Base-by-base conservation (phyloP, 2,797 vertebrate genomes). In the Rhyacichthys aspro region DNA sequence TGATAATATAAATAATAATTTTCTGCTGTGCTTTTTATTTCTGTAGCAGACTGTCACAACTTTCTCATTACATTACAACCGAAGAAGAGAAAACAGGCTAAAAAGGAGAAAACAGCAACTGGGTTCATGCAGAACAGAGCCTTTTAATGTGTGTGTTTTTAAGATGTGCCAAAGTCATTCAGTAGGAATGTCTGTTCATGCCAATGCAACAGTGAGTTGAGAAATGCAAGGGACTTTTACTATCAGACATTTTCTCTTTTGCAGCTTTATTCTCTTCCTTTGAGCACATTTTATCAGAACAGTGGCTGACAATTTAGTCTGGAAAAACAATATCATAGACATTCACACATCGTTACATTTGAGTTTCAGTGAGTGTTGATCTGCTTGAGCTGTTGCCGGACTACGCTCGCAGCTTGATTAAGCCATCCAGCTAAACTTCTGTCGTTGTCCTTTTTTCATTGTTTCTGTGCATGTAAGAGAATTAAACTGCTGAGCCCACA, bases 151-250 rank as follows among this genome's bases (percentile, higher is more conserved):
- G 72, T 77, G 85, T 84, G 50, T 86, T 88, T 85, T 79, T 83
- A 89, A 84, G 70, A 60, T 53, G 79, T 86, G 89, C 91, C 90
- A 91, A 81, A 90, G 78, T 86, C 62, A 55, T 85, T 86, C 62
- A 72, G 74, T 38, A 86, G 85, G 87, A 91, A 91, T 88, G 89
- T 68, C 61, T 69, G 72, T 77, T 82, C 45, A 53, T 73, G 82
- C 84, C 86, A 91, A 67, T 59, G 63, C 70, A 73, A 76, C 72
- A 87, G 34, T 80, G 65, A 81, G 76, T 64, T 72, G 67, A 86
- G 85, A 88, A 75, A 72, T 59, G 28, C 63, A 60, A 64, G 79
- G 71, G 63, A 77, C 61, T 72, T 63, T 77, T 37, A 55, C 50
- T 58, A 56, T 60, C 55, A 38, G 7, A 70, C 52, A 74, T 72